Evolutionary conservation across 1,140 invertebrate genomes (phyloP), one percentile per base, ranked within the genome.

Genomic region (Trachelipus rathkii): DNA sequence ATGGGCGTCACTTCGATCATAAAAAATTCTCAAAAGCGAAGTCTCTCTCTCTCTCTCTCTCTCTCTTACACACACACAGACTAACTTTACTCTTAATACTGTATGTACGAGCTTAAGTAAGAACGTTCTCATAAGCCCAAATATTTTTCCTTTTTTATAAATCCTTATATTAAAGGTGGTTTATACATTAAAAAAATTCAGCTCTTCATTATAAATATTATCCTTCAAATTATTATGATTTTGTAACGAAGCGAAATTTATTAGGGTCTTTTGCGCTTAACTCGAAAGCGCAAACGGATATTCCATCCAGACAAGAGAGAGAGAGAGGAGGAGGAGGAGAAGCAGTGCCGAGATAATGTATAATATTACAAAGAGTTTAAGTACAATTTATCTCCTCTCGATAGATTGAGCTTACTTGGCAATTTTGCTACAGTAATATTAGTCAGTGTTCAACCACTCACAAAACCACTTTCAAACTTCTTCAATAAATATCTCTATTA

Each of bases 401-500:
- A 60, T 60, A 60, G 19, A 60, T 60, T 19, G 50, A 60, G 50
- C 50, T 60, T 60, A 60, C 50, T 60, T 60, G 19, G 50, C 19
- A 60, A 8, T 60, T 60, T 60, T 13, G 50, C 11, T 60, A 60
- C 50, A 8, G 50, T 60, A 60, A 60, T 60, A 60, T 60, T 60
- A 60, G 50, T 60, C 50, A 60, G 19, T 60, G 50, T 60, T 60
- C 50, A 19, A 15, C 50, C 50, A 60, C 50, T 60, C 11, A 60
- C 11, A 60, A 60, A 19, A 60, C 50, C 1, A 60, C 50, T 19
- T 60, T 15, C 19, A 13, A 60, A 60, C 11, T 19, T 19, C 50
- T 60, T 60, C 50, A 60, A 60, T 60, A 60, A 60, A 60, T 60
- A 60, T 60, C 50, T 60, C 50, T 15, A 60, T 60, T 60, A 60